A percentile compares a stretch with the other conserved stretches of the same genome.
Evolutionary conservation across 37 sponge, comb jelly and placozoan species (phyloP).

Genomic region (Ephydatia muelleri): DNA sequence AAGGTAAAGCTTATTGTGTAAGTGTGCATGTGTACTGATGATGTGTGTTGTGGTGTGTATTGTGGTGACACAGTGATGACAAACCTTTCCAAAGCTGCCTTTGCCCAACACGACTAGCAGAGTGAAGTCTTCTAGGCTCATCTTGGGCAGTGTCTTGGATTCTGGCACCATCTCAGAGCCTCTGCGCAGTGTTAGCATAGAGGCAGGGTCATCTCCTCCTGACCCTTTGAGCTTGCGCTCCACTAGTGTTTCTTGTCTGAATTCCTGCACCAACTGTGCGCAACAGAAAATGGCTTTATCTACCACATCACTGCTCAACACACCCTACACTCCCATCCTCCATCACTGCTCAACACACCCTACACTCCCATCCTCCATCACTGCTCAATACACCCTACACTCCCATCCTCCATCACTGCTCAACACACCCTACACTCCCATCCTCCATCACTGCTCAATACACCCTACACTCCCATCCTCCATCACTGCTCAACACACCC

Average conservation of each 20-base stretch:
- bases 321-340: too few species aligned
- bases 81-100: conserved; percentile 97
- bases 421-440: too few species aligned
- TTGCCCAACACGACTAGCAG: conserved; percentile 89
- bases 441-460: too few species aligned
- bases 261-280: conserved; percentile 55
- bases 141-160: conserved; percentile 56
- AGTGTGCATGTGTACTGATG: too few species aligned
- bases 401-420: too few species aligned
- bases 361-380: too few species aligned
- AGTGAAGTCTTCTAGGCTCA: conserved; percentile 75
- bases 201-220: not conserved
- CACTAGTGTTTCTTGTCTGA: conserved; percentile 18
- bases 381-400: too few species aligned
- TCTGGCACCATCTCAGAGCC: conserved; percentile 51
- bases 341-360: too few species aligned
- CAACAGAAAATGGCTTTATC: not conserved
- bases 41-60: conserved; percentile 14
- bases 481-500: too few species aligned
- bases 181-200: conserved; percentile 16
- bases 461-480: too few species aligned
- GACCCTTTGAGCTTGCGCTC: not conserved
- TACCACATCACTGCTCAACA: not conserved
- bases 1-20: not conserved
- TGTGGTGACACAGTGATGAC: not conserved